phyloP scores from a whole-genome alignment of 1,140 invertebrate species.

The Platyura marginata region DNA sequence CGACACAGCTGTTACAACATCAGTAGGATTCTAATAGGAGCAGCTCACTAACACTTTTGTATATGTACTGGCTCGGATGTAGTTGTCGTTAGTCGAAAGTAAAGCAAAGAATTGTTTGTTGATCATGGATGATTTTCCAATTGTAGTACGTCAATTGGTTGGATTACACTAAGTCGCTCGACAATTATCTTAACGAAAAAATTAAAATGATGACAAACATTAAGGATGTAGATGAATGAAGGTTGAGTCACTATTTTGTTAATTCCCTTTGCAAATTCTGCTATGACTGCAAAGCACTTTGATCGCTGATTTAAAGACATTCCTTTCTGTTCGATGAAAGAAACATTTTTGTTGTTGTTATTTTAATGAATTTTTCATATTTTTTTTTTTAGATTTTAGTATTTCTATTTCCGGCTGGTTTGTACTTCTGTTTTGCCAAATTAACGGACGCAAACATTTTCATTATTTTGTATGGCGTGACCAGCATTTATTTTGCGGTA shows the following conservation, averaged over 20 bases:
- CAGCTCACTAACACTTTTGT: too few relatives aligned
- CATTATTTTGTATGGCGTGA: conserved; percentile 90
- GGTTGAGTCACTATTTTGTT: background rate
- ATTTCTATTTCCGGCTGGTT: conserved; percentile 85
- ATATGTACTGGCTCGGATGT: too few relatives aligned
- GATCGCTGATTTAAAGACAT: conserved; percentile 18
- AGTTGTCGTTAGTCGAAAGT: too few relatives aligned
- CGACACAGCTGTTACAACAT: too few relatives aligned
- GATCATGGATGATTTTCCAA: too few relatives aligned
- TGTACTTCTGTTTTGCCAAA: conserved; percentile 91
- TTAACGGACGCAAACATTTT: conserved; percentile 94
- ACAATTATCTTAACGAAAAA: background rate
- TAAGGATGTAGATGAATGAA: background rate
- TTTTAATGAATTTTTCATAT: background rate
- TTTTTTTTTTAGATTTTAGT: conserved; percentile 49
- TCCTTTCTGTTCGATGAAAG: too few relatives aligned
- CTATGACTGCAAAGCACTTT: conserved; percentile 23
- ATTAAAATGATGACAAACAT: background rate
- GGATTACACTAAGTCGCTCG: too few relatives aligned
- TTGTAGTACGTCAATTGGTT: too few relatives aligned
- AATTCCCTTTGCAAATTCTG: conserved; percentile 5
- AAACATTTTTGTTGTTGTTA: background rate
- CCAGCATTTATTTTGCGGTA: conserved; percentile 88
- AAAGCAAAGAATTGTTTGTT: too few relatives aligned
- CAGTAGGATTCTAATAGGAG: too few relatives aligned